Evolutionary conservation across 2,888 invertebrate species (phyloP), one percentile per base, ranked within the genome.

Genomic region (Rotaria macrura): DNA sequence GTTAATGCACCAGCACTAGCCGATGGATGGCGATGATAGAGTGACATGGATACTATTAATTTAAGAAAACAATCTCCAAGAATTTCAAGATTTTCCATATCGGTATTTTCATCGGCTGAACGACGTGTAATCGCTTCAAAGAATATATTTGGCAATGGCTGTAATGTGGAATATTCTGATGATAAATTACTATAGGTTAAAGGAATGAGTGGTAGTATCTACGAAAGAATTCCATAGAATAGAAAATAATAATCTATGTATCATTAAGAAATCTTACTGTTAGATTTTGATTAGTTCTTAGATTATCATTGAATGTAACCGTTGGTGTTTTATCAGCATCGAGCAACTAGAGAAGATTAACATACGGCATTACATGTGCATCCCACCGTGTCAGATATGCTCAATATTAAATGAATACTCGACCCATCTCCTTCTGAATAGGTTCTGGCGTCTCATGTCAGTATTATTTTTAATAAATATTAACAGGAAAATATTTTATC

Each of bases 61-160:
- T 86, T 86, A 34, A 86, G 34, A 86, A 84, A 86, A 38, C 86
- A 84, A 83, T 86, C 86, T 38, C 86, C 86, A 1, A 86, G 47
- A 25, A 86, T 55, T 79, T 86, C 86, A 57, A 84, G 72, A 40
- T 74, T 57, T 84, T 86, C 86, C 55, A 86, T 83, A 47, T 86
- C 86, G 55, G 43, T 40, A 25, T 84, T 55, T 34, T 86, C 86
- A 38, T 38, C 20, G 9, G 86, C 54, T 55, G 86, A 86, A 84
- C 84, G 72, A 43, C 84, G 57, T 23, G 86, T 86, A 6, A 84
- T 65, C 14, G 55, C 43, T 57, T 86, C 84, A 29, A 86, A 47
- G 43, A 86, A n/a, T 14, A 79, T 79, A 43, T 79, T 43, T 9
- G 79, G 14, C 43, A n/a, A 43, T 25, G 43, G 43, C 20, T 79